Evolutionary conservation across 1,140 invertebrate genomes (phyloP), one percentile per base, ranked within the genome.

Genomic region (Homalodisca vitripennis): DNA sequence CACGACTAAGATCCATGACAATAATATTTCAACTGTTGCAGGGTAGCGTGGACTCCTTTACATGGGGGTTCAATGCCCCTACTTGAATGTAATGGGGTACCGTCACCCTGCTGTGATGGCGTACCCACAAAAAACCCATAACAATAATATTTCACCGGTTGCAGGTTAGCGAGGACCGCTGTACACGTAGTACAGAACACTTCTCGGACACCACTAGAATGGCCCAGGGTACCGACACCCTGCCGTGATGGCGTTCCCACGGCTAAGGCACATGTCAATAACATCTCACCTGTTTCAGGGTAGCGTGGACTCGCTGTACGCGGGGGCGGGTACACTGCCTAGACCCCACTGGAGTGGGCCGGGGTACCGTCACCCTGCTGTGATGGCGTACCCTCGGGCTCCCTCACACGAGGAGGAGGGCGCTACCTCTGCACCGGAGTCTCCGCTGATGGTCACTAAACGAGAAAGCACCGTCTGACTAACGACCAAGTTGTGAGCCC

Each of bases 401-500:
- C 20, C 55, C 1, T 26, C 20, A n/a, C 32, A 34, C 17, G 62
- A 51, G 24, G 34, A 26, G 41, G 34, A 62, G 13, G 26, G 20
- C 12, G 24, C 32, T 20, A 46, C 62, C 48, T 65, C 72, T 26
- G 64, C 66, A 10, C 70, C 70, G 14, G 67, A 68, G 29, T 71
- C 72, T 12, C 72, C 72, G 3, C 70, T 71, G 14, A 71, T 73
- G 70, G 46, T 68, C n/a, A 65, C 66, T 20, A 74, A 74, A 46
- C 62, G 73, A 20, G 73, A 74, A 32, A 73, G 71, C 46, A 70
- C 70, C 20, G 73, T 74, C 71, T 74, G 73, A 74, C 73, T 74
- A 74, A 74, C 71, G 69, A 74, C 73, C 32, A 72, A 72, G 57
- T 69, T 74, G 70, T 74, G 73, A 73, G 55, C 55, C 55, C 24